phyloP scores from a whole-genome alignment of 64 coral and sea anemone species.

The Pocillopora damicornis region DNA sequence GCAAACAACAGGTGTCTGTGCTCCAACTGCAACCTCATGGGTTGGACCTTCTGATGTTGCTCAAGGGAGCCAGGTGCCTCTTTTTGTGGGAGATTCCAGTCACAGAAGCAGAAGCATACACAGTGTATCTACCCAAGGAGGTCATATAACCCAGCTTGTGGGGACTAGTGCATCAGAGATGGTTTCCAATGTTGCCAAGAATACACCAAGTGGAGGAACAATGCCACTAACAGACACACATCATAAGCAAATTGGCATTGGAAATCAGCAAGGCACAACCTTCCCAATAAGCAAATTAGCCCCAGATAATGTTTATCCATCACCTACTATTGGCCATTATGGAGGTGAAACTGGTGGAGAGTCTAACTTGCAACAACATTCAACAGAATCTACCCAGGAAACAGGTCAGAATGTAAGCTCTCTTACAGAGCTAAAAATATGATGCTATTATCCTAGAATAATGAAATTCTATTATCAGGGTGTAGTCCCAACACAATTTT shows the following conservation, averaged over 20 bases:
- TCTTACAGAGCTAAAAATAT: no score
- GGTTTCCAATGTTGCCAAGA: not conserved
- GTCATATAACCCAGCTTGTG: not conserved
- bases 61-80: not conserved
- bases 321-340: not conserved
- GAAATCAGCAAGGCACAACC: not conserved
- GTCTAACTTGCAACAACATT: not conserved
- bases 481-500: no score
- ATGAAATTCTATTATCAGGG: no score
- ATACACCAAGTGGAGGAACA: not conserved
- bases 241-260: not conserved
- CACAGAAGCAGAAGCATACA: not conserved
- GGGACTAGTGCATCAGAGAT: not conserved
- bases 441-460: no score
- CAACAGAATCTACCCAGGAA: not conserved
- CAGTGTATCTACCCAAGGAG: not conserved
- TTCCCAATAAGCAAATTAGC: not conserved
- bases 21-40: not conserved
- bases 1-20: not conserved
- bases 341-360: not conserved
- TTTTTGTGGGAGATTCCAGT: not conserved
- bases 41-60: not conserved
- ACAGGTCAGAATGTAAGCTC: not conserved
- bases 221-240: not conserved
- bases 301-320: not conserved